phyloP scores from a whole-genome alignment of 35 echinoderm and acorn worm species.

The Lytechinus pictus region DNA sequence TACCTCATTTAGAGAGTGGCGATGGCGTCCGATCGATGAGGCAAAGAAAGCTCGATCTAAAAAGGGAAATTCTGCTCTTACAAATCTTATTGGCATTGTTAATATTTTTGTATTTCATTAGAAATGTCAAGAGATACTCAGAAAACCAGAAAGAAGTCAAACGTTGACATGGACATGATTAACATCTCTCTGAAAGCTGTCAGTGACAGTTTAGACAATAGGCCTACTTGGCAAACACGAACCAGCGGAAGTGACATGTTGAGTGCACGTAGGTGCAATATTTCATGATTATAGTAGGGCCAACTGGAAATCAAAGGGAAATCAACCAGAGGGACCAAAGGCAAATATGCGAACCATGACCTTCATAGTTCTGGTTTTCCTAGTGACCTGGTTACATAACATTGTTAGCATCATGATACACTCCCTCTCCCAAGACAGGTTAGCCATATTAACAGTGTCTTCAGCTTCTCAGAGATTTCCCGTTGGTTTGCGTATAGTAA shows the following conservation, averaged over 20 bases:
- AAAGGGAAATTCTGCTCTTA: neutral
- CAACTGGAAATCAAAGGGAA: neutral
- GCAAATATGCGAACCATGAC: neutral
- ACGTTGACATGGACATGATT: too few species aligned
- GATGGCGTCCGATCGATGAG: neutral
- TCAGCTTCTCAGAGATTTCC: neutral
- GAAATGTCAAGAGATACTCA: neutral
- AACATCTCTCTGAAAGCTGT: too few species aligned
- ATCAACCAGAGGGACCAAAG: neutral
- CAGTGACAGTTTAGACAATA: neutral
- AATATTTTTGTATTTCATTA: neutral
- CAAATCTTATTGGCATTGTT: neutral
- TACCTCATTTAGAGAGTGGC: neutral
- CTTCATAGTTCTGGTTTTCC: neutral
- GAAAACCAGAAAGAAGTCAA: neutral
- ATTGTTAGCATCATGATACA: neutral
- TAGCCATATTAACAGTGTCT: neutral
- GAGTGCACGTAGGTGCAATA: neutral
- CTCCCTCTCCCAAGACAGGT: neutral
- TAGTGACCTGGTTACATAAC: neutral
- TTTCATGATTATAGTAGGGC: neutral
- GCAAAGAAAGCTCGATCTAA: neutral
- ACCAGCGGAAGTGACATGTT: neutral
- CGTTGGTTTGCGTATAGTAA: slow-evolving; percentile 19
- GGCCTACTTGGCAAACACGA: neutral